Conservation (phyloP, 2,888 invertebrate species). For the Desoria tigrina region DNA sequence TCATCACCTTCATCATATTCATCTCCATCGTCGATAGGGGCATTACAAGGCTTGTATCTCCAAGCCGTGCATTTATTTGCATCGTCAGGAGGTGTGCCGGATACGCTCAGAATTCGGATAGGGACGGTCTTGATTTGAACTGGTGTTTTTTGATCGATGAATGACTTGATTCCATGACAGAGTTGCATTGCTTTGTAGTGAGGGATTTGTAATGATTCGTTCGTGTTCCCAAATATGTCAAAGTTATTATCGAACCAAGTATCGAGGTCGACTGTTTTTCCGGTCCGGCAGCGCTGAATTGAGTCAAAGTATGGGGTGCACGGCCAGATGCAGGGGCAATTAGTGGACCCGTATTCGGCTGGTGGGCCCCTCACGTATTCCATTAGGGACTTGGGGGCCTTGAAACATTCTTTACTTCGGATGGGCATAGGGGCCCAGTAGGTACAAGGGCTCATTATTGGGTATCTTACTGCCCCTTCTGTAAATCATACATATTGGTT, state of each 20-base stretch:
- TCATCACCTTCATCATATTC: too few species aligned
- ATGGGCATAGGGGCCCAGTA: conserved; percentile 34
- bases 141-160: not conserved
- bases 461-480: conserved; percentile 26
- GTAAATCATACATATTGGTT: not conserved
- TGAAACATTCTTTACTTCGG: conserved; percentile 28
- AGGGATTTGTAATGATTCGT: conserved; percentile 14
- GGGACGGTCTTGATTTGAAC: not conserved
- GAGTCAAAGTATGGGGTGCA: conserved; percentile 35
- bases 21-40: too few species aligned
- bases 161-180: conserved; percentile 25
- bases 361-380: conserved; percentile 28
- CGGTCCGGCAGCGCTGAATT: conserved; percentile 36
- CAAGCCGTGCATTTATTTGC: too few species aligned
- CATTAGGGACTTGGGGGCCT: not conserved
- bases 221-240: not conserved
- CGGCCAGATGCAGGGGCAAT: conserved; percentile 43
- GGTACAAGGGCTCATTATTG: conserved; percentile 33
- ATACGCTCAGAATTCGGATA: not conserved
- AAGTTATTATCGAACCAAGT: too few species aligned
- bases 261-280: not conserved
- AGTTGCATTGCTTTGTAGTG: conserved; percentile 23
- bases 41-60: too few species aligned
- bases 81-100: too few species aligned
- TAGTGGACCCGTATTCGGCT: conserved; percentile 5